Conservation (phyloP, 2,888 invertebrate genomes). For the Atrina japonica region DNA sequence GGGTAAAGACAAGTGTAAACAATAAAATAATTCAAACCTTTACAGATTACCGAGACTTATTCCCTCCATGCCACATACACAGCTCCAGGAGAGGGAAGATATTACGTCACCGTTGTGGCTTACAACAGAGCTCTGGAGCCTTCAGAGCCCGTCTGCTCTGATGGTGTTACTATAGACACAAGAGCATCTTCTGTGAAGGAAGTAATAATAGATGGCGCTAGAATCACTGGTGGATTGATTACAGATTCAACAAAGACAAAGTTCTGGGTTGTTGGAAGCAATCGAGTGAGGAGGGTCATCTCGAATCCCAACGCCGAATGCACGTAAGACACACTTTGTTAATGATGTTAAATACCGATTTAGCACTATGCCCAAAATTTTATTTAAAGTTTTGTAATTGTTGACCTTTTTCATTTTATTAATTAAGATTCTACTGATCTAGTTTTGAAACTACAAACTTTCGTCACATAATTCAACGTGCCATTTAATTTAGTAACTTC, state of each 20-base stretch:
- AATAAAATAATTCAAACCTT: too few relatives aligned
- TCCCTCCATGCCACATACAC: constrained; percentile 41
- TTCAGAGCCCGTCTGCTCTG: constrained; percentile 66
- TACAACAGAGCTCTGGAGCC: constrained; percentile 63
- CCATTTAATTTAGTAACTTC: too few relatives aligned
- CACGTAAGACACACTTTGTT: constrained; percentile 49
- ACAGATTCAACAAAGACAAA: constrained; percentile 30
- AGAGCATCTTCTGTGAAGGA: constrained; percentile 44
- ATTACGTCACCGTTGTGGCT: constrained; percentile 64
- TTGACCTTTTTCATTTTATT: too few relatives aligned
- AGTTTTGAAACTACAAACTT: too few relatives aligned
- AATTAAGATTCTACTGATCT: too few relatives aligned
- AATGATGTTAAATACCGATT: not conserved
- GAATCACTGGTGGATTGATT: constrained; percentile 52
- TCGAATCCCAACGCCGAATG: constrained; percentile 34
- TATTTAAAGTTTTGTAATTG: too few relatives aligned
- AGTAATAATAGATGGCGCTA: constrained; percentile 47
- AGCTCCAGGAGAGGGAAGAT: constrained; percentile 51
- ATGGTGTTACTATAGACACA: constrained; percentile 59
- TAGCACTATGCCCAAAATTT: too few relatives aligned
- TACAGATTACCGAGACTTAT: constrained; percentile 48
- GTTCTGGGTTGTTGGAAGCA: constrained; percentile 46
- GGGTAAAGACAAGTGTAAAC: too few relatives aligned
- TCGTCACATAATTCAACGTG: too few relatives aligned
- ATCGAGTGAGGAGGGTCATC: constrained; percentile 46